Evolutionary conservation across 2,113 vertebrate genomes (phyloP).

Genomic region (Bubo bubo): DNA sequence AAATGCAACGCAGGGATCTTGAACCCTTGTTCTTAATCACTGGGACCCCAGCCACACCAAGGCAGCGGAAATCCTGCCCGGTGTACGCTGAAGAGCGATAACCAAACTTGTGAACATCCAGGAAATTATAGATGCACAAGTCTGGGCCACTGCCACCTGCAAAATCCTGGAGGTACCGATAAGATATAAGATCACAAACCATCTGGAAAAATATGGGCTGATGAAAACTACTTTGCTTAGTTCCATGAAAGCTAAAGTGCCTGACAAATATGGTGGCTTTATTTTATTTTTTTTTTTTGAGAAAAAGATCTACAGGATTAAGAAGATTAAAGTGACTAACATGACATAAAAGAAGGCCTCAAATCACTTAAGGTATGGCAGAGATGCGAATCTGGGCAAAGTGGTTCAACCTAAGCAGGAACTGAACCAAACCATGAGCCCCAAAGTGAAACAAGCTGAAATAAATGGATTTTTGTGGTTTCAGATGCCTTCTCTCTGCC

Average conservation of each 20-base stretch:
- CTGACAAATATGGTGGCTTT: neutral
- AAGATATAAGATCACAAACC: neutral
- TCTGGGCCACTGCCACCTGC: neutral
- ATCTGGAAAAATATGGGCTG: neutral
- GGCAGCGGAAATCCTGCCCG: neutral
- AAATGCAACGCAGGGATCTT: rapidly evolving
- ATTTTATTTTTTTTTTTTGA: neutral
- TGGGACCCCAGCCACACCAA: neutral
- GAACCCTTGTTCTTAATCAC: neutral
- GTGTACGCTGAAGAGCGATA: neutral
- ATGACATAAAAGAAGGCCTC: neutral
- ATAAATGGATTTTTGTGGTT: neutral
- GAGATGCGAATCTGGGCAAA: neutral
- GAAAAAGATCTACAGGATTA: neutral
- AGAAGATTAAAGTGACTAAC: neutral
- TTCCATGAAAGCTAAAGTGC: neutral
- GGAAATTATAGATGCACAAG: neutral
- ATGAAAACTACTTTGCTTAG: neutral
- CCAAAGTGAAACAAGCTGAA: neutral
- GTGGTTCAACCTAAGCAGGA: neutral
- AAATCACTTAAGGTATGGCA: neutral
- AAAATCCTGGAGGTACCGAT: neutral
- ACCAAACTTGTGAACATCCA: neutral
- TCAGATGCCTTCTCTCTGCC: neutral
- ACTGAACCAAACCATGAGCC: neutral